These are phyloP conservation scores for Chauna torquata DNA, from an alignment of 2,113 vertebrate genomes.

Conservation along the genomic window DNA sequence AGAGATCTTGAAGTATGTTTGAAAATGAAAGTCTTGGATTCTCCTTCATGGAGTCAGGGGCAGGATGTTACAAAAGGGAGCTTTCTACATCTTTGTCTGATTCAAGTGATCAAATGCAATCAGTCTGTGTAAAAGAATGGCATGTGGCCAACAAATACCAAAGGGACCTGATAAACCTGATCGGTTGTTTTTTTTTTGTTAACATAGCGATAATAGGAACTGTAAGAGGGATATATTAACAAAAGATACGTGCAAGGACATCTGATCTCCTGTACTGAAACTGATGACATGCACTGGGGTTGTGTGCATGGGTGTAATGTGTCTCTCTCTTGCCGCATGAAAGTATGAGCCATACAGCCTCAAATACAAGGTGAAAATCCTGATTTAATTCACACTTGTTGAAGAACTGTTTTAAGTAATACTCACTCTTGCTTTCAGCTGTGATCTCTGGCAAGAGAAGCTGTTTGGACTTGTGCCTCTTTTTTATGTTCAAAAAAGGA, in stretches of 20 bases:
- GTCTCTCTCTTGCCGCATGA: background rate
- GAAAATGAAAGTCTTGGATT: background rate
- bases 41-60: background rate
- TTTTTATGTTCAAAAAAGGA: conserved; percentile 15
- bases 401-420: conserved; percentile 4
- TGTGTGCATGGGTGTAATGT: background rate
- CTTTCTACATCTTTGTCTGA: background rate
- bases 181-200: background rate
- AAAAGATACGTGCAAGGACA: background rate
- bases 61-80: background rate
- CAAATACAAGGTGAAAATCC: background rate
- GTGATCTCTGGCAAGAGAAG: conserved; percentile 14
- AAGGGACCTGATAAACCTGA: background rate
- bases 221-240: background rate
- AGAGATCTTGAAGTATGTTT: background rate
- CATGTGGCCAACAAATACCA: background rate
- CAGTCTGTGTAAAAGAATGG: background rate
- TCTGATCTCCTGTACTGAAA: background rate
- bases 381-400: conserved; percentile 40
- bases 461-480: conserved; percentile 51
- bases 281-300: background rate
- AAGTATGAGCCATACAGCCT: background rate
- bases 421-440: background rate
- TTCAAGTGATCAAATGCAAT: background rate
- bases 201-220: background rate